Base-by-base conservation (phyloP, 1,140 invertebrate genomes). In the Muscidifurax raptorellus region DNA sequence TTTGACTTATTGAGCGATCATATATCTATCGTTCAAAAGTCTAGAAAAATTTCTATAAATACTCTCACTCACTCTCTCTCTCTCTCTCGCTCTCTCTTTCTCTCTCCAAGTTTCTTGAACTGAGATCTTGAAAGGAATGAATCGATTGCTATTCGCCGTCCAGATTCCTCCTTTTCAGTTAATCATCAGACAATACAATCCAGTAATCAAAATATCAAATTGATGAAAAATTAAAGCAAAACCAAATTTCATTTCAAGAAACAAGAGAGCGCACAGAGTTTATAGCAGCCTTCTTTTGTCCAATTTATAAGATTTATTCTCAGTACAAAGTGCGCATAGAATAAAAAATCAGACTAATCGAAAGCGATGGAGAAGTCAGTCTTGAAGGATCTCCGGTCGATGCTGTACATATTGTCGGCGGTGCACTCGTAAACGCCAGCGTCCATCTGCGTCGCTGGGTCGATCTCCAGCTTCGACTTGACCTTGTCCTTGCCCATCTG, bases 331-430 rank as follows among this genome's bases (percentile, higher is more conserved):
- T 59, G 18, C 80, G 78, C 72, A 75, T 81, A 64, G 67, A 28
- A 69, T 28, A 28, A 69, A n/a, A 13, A 69, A 2, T 64, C 85
- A 52, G 71, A 82, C 92, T 94, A 97, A 94, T 97, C 97, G 91
- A 97, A 97, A 77, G 96, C 96, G 90, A 97, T 97, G 86, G 96
- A 97, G 94, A 98, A 98, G 94, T 98, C 97, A 84, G 97, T 98
- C 93, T 98, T 97, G 91, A 98, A 98, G 84, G 96, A 97, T 90
- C 96, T 94, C 83, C 96, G 94, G 90, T 98, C 97, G 66, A 98
- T 96, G n/a, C 96, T 96, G 90, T 98, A 98, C 96, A 97, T 98
- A 90, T 98, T 98, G 91, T 98, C 97, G 0, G 97, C 97, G 0
- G 96, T 97, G 87, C 97, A 98, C 90, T 98, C 97, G 90, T 98